Conservation (phyloP, 2,888 invertebrate genomes). For the Mesorhabditis spiculigera region DNA sequence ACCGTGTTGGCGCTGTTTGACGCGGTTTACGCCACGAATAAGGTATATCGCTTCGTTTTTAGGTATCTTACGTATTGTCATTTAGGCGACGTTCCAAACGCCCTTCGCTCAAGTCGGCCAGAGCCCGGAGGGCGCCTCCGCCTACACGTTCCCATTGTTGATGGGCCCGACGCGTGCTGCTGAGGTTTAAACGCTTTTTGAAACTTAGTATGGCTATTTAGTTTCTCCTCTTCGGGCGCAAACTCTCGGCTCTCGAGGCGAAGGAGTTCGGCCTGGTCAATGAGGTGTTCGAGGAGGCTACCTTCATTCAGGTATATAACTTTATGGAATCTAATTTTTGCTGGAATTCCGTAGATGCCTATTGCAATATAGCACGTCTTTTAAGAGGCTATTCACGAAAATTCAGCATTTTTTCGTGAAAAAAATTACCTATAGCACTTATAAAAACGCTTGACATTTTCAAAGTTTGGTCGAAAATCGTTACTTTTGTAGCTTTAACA, state of each 20-base stretch:
- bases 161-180: constrained; percentile 76
- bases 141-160: constrained; percentile 77
- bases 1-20: constrained; percentile 83
- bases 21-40: constrained; percentile 80
- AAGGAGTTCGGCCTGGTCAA: constrained; percentile 75
- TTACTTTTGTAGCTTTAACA: no score
- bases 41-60: constrained; percentile 41
- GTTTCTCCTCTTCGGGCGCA: constrained; percentile 71
- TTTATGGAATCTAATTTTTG: no score
- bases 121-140: constrained; percentile 83
- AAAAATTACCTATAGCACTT: no score
- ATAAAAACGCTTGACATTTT: no score
- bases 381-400: no score
- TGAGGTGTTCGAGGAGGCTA: constrained; percentile 64
- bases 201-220: constrained; percentile 55
- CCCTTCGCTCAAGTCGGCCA: constrained; percentile 83
- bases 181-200: constrained; percentile 15
- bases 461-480: no score
- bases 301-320: not conserved
- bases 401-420: no score
- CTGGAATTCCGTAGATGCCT: no score
- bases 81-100: constrained; percentile 79
- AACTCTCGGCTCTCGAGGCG: constrained; percentile 78
- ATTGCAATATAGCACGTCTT: no score
- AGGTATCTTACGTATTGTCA: not conserved